Evolutionary conservation across 2,113 vertebrate genomes (phyloP).

Genomic region (Brevimyrus niger): DNA sequence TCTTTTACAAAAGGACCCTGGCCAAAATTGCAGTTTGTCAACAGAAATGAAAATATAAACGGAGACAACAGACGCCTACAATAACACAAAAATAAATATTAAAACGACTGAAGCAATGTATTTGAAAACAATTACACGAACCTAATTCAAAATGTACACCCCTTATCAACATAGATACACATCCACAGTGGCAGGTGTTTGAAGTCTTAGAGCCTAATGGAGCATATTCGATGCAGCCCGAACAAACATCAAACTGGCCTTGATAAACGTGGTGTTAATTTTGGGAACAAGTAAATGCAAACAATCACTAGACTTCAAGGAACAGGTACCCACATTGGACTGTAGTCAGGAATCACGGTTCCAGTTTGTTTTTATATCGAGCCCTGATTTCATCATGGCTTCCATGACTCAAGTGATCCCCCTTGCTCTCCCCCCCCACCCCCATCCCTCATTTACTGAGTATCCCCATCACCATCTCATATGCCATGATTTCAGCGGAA

Average conservation of each 20-base stretch:
- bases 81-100: neutral
- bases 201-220: too few relatives aligned
- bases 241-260: too few relatives aligned
- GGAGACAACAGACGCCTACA: neutral
- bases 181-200: too few relatives aligned
- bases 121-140: neutral
- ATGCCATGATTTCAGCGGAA: neutral
- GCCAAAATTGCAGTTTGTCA: neutral
- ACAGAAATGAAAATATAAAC: neutral
- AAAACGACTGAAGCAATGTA: neutral
- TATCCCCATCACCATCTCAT: neutral
- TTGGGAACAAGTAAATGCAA: too few relatives aligned
- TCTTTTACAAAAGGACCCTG: neutral
- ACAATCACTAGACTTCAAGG: too few relatives aligned
- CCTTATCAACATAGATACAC: too few relatives aligned
- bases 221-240: too few relatives aligned
- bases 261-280: too few relatives aligned
- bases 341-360: neutral
- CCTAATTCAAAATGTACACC: too few relatives aligned
- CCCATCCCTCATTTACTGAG: neutral
- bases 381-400: neutral
- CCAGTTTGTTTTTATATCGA: neutral
- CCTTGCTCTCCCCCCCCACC: neutral
- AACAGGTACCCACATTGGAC: too few relatives aligned
- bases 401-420: neutral